Evolutionary conservation across 2,888 invertebrate genomes (phyloP).

Genomic region (Aleiodes testaceus): DNA sequence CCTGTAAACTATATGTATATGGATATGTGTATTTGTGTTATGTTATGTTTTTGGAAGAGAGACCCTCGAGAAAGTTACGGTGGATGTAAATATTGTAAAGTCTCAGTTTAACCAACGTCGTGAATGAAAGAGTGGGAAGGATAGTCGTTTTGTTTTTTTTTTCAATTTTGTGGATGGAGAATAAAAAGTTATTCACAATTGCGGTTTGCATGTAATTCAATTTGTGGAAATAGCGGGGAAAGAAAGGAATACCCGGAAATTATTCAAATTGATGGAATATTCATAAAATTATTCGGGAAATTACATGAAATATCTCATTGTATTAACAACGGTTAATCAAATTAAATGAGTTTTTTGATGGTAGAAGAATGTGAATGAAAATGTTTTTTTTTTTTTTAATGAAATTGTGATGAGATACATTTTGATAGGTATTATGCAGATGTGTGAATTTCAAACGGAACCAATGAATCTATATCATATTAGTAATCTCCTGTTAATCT

Average conservation of each 20-base stretch:
- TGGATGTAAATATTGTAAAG: slow-evolving; percentile 36
- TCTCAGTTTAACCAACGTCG: slow-evolving; percentile 23
- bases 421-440: too few relatives aligned
- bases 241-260: neutral
- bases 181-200: slow-evolving; percentile 22
- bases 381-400: too few relatives aligned
- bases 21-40: neutral
- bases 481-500: neutral
- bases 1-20: neutral
- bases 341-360: too few relatives aligned
- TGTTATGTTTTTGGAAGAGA: neutral
- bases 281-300: neutral
- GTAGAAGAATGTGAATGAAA: too few relatives aligned
- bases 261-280: slow-evolving; percentile 1
- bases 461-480: too few relatives aligned
- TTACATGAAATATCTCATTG: neutral
- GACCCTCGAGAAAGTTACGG: slow-evolving; percentile 27
- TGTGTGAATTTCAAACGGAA: too few relatives aligned
- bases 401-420: too few relatives aligned
- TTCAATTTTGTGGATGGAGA: neutral
- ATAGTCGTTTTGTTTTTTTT: neutral
- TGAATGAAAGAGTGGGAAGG: neutral
- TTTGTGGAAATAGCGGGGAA: neutral
- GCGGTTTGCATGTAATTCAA: slow-evolving; percentile 12
- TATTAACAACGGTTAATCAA: neutral